These are phyloP conservation scores for Lithophane leautieri DNA, from an alignment of 2,888 invertebrate species.

Conservation along the genomic window DNA sequence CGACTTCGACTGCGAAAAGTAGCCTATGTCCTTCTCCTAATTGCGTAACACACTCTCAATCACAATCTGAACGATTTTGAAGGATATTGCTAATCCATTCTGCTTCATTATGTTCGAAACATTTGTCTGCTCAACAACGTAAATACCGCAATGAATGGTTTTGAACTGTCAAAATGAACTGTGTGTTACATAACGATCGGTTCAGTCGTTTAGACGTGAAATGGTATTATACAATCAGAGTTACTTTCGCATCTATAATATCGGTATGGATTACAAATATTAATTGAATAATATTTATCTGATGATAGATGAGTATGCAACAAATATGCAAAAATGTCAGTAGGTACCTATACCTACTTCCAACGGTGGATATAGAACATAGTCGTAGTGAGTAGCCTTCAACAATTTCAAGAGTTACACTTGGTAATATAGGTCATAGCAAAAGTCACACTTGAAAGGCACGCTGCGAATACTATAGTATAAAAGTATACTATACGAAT, in stretches of 20 bases:
- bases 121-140: too few species aligned
- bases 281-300: not conserved
- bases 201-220: not conserved
- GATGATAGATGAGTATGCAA: not conserved
- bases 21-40: not conserved
- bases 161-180: too few species aligned
- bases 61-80: too few species aligned
- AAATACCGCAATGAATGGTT: too few species aligned
- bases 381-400: not conserved
- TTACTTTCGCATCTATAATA: not conserved
- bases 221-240: not conserved
- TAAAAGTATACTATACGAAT: too few species aligned
- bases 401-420: constrained; percentile 1
- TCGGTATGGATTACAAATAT: not conserved
- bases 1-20: not conserved
- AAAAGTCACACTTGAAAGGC: not conserved
- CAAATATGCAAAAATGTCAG: not conserved
- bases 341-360: not conserved
- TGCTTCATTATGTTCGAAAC: too few species aligned
- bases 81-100: too few species aligned
- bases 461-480: too few species aligned
- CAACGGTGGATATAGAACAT: too few species aligned
- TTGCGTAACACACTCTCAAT: too few species aligned
- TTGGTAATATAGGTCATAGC: not conserved
- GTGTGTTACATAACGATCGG: not conserved